Base-by-base conservation (phyloP, 2,888 invertebrate genomes). In the Torymus aiolomorphi region DNA sequence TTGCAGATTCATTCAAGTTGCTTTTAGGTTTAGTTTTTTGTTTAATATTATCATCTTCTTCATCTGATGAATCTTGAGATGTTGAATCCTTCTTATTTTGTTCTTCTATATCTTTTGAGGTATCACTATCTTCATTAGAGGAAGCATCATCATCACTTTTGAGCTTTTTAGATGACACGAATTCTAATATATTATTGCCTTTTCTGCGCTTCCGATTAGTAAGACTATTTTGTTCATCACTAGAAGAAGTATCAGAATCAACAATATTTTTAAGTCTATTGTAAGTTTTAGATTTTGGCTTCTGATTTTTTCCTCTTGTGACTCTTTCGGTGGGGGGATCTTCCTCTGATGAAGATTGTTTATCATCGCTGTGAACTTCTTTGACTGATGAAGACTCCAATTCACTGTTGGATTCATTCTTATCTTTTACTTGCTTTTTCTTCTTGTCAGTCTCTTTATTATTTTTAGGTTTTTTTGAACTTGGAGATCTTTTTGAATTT, bases 231-330 rank as follows among this genome's bases (percentile, higher is more conserved):
- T 84, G 82, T 74, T 75, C 75, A 59, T 82, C 81, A 1, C 76
- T 69, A n/a, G n/a, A n/a, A 79, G 82, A 82, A 20, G 80, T 80
- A 49, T 82, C 82, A 10, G 75, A 74, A 52, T 82, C 82, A 69
- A 82, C 59, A 57, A 82, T 57, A 75, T 65, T 80, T 56, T 67
- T 82, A 20, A 80, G 61, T 5, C 66, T 82, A 0, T 51, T 76
- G 1, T 4, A 24, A 18, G 57, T 13, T 54, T 18, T 8, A 57
- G 78, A 67, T 52, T 57, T 20, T 12, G 13, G 2, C n/a, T 74
- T 76, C 13, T 75, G 76, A 61, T 51, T 61, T 75, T 74, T 77
- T 75, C 18, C 49, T 57, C 79, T 79, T n/a, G 66, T 52, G 4
- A 16, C 16, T 24, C 59, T 71, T 66, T 66, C 31, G 10, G 0